Evolutionary conservation across 2,888 invertebrate species (phyloP).

Genomic region (Drosophila neutralis): DNA sequence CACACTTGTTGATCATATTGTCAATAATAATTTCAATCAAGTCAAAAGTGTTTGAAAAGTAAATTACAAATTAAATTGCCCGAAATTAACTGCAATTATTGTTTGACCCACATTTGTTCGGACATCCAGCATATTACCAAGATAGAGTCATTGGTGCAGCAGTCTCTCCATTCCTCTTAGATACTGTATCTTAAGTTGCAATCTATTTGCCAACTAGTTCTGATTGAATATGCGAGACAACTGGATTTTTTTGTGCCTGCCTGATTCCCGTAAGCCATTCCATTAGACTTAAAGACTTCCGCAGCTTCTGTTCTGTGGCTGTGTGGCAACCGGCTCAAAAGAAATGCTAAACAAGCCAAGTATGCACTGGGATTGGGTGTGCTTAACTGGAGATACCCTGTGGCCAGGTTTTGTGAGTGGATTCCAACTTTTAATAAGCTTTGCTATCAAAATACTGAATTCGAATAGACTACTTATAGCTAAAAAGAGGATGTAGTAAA

Average conservation of each 20-base stretch:
- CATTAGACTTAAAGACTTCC: conserved; percentile 67
- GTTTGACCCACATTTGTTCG: conserved; percentile 37
- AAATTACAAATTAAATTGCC: conserved; percentile 7
- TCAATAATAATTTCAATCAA: conserved; percentile 11
- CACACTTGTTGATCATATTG: conserved; percentile 8
- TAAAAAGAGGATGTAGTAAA: not conserved
- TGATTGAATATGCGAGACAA: conserved; percentile 28
- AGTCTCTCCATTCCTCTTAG: conserved; percentile 5
- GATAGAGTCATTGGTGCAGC: conserved; percentile 45
- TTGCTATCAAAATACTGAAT: not conserved
- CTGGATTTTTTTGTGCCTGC: conserved; percentile 36
- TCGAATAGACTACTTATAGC: not conserved
- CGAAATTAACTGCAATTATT: conserved; percentile 25
- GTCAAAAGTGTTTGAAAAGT: not conserved
- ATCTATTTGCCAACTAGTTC: conserved; percentile 48
- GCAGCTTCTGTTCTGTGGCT: conserved; percentile 62
- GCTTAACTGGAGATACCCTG: conserved; percentile 10
- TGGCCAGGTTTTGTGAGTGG: not conserved
- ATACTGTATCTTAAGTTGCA: conserved; percentile 26
- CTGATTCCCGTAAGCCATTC: conserved; percentile 56
- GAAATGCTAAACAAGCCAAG: not conserved
- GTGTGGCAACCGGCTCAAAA: conserved; percentile 71
- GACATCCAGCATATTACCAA: conserved; percentile 24
- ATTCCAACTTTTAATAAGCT: not conserved
- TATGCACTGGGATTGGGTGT: not conserved